Evolutionary conservation across 1,140 invertebrate genomes (phyloP).

Genomic region (Epicauta chinensis): DNA sequence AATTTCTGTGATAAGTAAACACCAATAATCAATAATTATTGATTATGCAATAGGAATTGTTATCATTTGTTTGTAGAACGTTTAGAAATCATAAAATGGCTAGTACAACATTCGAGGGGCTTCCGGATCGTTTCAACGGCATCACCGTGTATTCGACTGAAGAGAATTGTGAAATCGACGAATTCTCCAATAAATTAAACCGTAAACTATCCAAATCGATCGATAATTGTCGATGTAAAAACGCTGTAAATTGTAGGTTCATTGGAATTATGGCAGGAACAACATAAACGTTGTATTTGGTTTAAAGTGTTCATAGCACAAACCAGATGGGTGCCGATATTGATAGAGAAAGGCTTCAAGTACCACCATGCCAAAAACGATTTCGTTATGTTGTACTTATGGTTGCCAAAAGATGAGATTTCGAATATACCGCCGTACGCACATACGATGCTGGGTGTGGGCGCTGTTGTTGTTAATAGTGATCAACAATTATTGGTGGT

Average conservation of each 20-base stretch:
- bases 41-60: too few species aligned
- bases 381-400: constrained; percentile 73
- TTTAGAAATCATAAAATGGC: too few species aligned
- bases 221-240: constrained; percentile 7
- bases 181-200: constrained; percentile 51
- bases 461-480: constrained; percentile 76
- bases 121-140: constrained; percentile 60
- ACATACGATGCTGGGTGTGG: constrained; percentile 83
- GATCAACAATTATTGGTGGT: constrained; percentile 70
- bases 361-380: constrained; percentile 80
- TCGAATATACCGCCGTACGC: constrained; percentile 73
- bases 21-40: too few species aligned
- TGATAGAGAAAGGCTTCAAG: constrained; percentile 72
- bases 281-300: constrained; percentile 71
- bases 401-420: constrained; percentile 60
- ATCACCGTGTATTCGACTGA: constrained; percentile 57
- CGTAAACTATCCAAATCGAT: constrained; percentile 43
- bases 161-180: constrained; percentile 47
- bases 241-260: constrained; percentile 52
- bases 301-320: constrained; percentile 67
- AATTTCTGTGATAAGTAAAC: too few species aligned
- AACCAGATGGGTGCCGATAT: constrained; percentile 67
- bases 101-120: constrained; percentile 47
- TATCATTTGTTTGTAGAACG: too few species aligned
- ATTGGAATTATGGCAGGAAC: constrained; percentile 58